phyloP scores from a whole-genome alignment of 2,797 vertebrate genomes.

The Sebastes taczanowskii region DNA sequence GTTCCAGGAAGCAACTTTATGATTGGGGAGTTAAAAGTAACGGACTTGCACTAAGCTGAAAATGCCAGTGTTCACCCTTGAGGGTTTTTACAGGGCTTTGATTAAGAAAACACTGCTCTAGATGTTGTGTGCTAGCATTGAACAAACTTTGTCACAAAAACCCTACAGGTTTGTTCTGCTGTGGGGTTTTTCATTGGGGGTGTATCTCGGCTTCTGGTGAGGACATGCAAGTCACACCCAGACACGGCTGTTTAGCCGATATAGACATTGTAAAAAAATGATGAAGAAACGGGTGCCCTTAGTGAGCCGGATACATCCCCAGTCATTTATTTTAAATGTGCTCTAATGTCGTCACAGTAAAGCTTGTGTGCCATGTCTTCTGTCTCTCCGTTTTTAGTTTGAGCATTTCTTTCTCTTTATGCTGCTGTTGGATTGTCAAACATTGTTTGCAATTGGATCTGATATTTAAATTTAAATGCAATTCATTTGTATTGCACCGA shows the following conservation, averaged over 20 bases:
- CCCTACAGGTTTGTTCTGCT: conserved; percentile 52
- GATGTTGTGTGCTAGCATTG: conserved; percentile 54
- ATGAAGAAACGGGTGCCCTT: conserved; percentile 1
- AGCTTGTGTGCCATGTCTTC: conserved; percentile 62
- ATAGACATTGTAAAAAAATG: conserved; percentile 32
- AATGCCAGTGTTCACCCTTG: conserved; percentile 10
- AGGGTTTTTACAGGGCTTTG: conserved; percentile 42
- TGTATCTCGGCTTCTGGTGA: conserved; percentile 59
- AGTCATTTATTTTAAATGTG: conserved; percentile 65
- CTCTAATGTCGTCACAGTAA: conserved; percentile 62
- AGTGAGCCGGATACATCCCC: conserved; percentile 63
- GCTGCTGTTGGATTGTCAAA: conserved; percentile 21
- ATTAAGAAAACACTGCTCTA: conserved; percentile 68
- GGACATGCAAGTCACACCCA: not conserved
- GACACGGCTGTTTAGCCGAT: conserved; percentile 41
- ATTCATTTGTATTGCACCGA: not conserved
- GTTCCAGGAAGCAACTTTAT: conserved; percentile 16
- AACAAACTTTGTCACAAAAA: conserved; percentile 52
- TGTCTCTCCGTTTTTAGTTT: conserved; percentile 45
- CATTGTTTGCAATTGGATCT: not conserved
- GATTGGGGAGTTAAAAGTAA: conserved; percentile 42
- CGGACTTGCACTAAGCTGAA: conserved; percentile 15
- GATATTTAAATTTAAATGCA: conserved; percentile 1
- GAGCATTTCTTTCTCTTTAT: conserved; percentile 19
- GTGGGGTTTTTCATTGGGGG: conserved; percentile 58